Base-by-base conservation (phyloP, 2,113 vertebrate genomes). In the Odocoileus virginianus region DNA sequence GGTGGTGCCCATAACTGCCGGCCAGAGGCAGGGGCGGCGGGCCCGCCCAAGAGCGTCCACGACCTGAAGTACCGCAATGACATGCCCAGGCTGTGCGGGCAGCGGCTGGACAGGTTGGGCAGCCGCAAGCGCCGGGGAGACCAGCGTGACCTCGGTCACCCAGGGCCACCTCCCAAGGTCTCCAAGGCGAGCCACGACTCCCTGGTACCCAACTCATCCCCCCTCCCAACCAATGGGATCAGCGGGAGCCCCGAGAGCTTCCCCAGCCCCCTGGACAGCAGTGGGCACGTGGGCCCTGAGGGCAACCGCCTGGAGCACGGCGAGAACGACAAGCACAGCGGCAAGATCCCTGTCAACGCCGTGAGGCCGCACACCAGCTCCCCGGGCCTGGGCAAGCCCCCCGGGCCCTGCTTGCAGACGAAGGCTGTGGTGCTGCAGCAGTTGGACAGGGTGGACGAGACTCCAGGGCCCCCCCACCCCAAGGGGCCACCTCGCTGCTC, bases 1-100 rank as follows among this genome's bases (percentile, higher is more conserved):
- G 99, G 99, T 6, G 99, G 99, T 0, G 98, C 98, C 61, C 99
- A 99, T 97, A 98, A 99, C 94, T 99, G 99, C 98, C 99, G 99
- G 96, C 98, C 99, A 0, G 99, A 99, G 16, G 43, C 98, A 2
- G 99, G 99, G 5, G 97, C 98, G 0, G 98, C 99, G 3, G 85
- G 99, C 0, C 92, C 98, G 0, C 97, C 99, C 15, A 99, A 99
- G 97, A 99, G 99, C 0, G 98, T 99, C 96, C 99, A 99, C 0
- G 99, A 99, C 74, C 98, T 99, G 87, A 99, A 99, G 98, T 99
- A 98, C 98, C 99, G 99, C 98, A 99, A 99, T 0, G 99, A 99
- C 81, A 99, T 99, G 64, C 99, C 99, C 98, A 99, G 99, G 99
- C 98, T 99, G 0, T 99, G 99, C 5, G 99, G 99, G 0, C 99